A percentile compares a stretch with the other conserved stretches of the same genome.
Evolutionary conservation across 2,888 invertebrate species (phyloP).

Genomic region (Nezara viridula): DNA sequence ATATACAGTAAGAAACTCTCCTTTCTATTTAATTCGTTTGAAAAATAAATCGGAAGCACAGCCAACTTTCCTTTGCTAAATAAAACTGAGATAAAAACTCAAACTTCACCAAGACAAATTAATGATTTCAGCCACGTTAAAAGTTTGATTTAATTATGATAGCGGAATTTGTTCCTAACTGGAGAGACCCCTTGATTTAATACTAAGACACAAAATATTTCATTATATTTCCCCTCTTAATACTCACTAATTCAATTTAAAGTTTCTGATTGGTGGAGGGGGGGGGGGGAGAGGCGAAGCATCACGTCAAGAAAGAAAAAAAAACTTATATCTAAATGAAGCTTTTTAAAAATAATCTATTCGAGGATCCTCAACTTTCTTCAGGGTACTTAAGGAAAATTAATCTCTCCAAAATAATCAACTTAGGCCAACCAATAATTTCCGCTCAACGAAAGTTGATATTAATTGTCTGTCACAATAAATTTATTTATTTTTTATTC

Average conservation of each 20-base stretch:
- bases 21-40: background rate
- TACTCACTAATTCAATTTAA: constrained; percentile 48
- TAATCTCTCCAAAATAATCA: constrained; percentile 32
- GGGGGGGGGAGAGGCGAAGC: background rate
- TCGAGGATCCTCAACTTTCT: constrained; percentile 5
- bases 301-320: constrained; percentile 19
- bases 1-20: too few relatives aligned
- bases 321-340: constrained; percentile 42
- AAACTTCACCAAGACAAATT: constrained; percentile 26
- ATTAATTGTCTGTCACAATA: background rate
- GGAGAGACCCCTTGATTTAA: constrained; percentile 34
- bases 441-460: background rate
- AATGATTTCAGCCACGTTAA: constrained; percentile 26
- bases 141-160: constrained; percentile 40
- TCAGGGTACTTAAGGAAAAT: constrained; percentile 25
- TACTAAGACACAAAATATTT: constrained; percentile 37
- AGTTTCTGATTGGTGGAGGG: constrained; percentile 34
- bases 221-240: constrained; percentile 46
- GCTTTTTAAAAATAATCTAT: constrained; percentile 45
- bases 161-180: constrained; percentile 45
- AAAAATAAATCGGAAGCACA: background rate
- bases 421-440: background rate
- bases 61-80: background rate
- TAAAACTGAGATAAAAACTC: background rate
- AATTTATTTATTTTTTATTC: background rate